A percentile compares a stretch with the other conserved stretches of the same genome.
Conservation (phyloP, 1,140 invertebrate species). For the Aleiodes sp. region DNA sequence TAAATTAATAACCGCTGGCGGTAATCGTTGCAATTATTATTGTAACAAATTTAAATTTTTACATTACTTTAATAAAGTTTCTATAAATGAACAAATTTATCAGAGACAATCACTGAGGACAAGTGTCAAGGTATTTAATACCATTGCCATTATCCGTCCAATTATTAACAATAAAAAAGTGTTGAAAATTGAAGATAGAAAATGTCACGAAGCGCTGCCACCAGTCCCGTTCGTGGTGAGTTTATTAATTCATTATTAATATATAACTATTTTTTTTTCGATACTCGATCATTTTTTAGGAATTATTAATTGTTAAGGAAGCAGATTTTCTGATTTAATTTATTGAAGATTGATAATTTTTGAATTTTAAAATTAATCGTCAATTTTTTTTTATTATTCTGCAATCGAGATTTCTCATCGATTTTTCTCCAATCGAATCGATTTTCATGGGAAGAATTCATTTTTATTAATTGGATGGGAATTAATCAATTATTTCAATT, state of each 20-base stretch:
- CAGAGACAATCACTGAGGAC: constrained; percentile 2
- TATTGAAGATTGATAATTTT: background rate
- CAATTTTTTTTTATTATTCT: background rate
- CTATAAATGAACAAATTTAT: background rate
- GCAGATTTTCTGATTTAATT: no score
- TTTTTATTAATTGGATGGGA: no score
- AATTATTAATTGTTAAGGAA: background rate
- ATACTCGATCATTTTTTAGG: constrained; percentile 2
- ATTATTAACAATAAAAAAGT: background rate
- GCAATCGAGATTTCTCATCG: background rate
- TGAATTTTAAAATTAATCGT: background rate
- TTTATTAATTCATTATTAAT: constrained; percentile 1
- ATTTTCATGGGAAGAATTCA: no score
- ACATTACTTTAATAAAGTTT: background rate
- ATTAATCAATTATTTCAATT: no score
- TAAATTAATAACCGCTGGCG: constrained; percentile 27
- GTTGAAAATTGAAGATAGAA: constrained; percentile 20
- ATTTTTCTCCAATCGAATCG: background rate
- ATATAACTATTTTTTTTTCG: background rate
- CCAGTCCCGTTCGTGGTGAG: constrained; percentile 43
- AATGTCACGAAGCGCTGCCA: constrained; percentile 45
- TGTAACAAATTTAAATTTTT: constrained; percentile 8
- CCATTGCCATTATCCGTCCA: constrained; percentile 27
- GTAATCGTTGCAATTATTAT: constrained; percentile 7
- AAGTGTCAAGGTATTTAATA: background rate